A percentile compares a stretch with the other conserved stretches of the same genome.
These are phyloP conservation scores for Pongo abelii DNA, from an alignment of 2,113 vertebrate species.

Conservation along the genomic window DNA sequence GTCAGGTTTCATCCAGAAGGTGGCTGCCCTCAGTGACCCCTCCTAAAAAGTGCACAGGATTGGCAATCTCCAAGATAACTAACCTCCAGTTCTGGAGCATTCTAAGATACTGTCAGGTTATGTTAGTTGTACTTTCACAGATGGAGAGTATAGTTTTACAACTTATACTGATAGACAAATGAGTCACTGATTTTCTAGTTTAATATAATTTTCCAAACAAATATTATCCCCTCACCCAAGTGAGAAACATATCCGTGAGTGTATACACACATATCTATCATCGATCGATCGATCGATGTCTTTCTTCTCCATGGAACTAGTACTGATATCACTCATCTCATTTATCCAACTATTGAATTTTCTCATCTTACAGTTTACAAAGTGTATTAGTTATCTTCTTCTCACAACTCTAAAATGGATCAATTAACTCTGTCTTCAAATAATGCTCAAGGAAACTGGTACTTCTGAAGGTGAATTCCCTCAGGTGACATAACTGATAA, in stretches of 20 bases:
- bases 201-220: background rate
- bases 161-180: background rate
- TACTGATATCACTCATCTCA: background rate
- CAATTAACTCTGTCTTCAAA: background rate
- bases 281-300: background rate
- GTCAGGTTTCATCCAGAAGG: background rate
- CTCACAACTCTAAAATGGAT: background rate
- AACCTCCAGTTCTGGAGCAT: background rate
- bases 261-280: background rate
- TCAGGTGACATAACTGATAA: background rate
- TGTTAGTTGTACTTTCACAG: background rate
- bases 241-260: background rate
- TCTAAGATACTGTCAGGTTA: background rate
- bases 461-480: background rate
- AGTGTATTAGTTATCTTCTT: background rate
- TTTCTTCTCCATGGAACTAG: background rate
- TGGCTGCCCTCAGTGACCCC: background rate
- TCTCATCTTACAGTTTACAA: background rate
- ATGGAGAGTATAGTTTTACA: background rate
- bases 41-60: background rate
- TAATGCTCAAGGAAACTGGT: background rate
- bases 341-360: background rate
- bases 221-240: background rate
- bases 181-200: background rate
- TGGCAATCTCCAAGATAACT: background rate